Base-by-base conservation (phyloP, 92 coral and sea anemone species). In the Montipora capitata region DNA sequence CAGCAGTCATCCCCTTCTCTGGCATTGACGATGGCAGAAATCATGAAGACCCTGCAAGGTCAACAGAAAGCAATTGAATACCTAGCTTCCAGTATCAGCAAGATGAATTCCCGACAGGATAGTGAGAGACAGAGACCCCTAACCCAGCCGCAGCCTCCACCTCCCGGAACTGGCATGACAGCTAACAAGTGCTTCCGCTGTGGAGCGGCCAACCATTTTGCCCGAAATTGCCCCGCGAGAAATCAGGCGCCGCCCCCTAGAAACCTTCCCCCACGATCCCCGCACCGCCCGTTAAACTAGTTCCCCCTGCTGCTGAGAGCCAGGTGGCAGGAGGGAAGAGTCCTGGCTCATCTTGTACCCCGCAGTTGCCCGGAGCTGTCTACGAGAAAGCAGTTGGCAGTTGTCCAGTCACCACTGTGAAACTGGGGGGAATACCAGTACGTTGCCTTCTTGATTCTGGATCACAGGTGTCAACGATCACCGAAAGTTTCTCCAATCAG, bases 391-490 rank as follows among this genome's bases (percentile, higher is more conserved):
- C 78, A 7, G 78, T 90, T 43, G 94, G 92, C 8, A 87, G 62
- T 65, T 93, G 96, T 71, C 94, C 97, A 27, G 81, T 76, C 4
- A 77, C 87, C 42, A 66, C 51, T 40, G 97, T 64, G 17, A 88
- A 72, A 7, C 80, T 94, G 61, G 92, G 90, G 42, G 89, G 81
- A 20, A 93, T 94, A 27, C 61, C 35, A 2, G 87, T 87, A 79
- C 77, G 61, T 51, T 93, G 94, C 76, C 83, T 90, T 49, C 81
- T 91, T 40, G 96, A 94, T 80, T 91, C 96, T 41, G 91, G 96
- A 20, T 91, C 94, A 27, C 81, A 87, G 81, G 96, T 94, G 17
- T 79, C 93, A 15, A 94, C 94, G 12, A 74, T 94, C 2, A 87
- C 93, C 3, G 94, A 94, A 38, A 89, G 81, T 54, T 91, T 81